phyloP scores from a whole-genome alignment of 2,797 vertebrate species.

The Anabacerthia variegaticeps region DNA sequence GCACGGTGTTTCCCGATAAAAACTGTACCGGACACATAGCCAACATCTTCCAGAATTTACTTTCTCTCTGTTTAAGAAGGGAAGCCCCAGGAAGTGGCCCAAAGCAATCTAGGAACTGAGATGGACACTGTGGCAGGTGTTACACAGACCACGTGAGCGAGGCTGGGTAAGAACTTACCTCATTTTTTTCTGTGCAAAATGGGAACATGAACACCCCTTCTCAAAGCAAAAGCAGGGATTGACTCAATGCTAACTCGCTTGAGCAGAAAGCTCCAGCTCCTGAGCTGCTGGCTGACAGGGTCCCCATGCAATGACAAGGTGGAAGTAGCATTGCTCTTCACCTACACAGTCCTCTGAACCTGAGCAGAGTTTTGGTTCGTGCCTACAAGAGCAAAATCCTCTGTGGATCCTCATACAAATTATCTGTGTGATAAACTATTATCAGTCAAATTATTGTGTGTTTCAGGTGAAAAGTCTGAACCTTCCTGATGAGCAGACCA shows the following conservation, averaged over 20 bases:
- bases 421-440: background rate
- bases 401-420: background rate
- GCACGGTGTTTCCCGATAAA: background rate
- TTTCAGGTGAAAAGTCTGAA: background rate
- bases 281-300: background rate
- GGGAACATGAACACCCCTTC: background rate
- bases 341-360: background rate
- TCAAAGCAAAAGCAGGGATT: background rate
- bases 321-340: background rate
- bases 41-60: background rate
- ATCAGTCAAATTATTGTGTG: background rate
- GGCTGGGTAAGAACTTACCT: background rate
- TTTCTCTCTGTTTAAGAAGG: background rate
- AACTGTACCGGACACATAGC: background rate
- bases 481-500: background rate
- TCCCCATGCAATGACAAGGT: rapidly evolving
- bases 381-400: background rate
- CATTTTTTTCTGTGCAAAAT: background rate
- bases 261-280: background rate
- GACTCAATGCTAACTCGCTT: background rate
- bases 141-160: background rate
- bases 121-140: background rate
- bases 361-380: background rate
- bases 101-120: background rate
- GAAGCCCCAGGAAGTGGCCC: background rate